These are phyloP conservation scores for Cryptomyrus ogoouensis DNA, from an alignment of 2,113 vertebrate genomes.

Conservation along the genomic window DNA sequence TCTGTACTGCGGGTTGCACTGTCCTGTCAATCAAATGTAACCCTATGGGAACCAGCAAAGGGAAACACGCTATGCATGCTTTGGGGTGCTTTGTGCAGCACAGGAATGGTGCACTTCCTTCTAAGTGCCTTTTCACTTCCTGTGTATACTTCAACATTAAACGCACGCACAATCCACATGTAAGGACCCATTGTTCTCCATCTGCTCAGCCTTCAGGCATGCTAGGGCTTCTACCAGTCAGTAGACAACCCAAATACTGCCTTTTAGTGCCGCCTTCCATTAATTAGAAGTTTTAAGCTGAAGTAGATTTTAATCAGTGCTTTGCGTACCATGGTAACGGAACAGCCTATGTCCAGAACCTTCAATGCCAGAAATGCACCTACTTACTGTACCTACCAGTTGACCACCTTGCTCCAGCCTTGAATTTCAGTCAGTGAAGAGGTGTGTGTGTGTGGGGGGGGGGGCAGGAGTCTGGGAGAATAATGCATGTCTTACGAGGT, in stretches of 20 bases:
- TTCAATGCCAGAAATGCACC: neutral
- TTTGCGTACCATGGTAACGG: neutral
- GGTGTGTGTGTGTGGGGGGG: neutral
- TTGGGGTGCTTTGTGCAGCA: neutral
- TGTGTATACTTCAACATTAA: neutral
- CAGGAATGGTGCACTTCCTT: neutral
- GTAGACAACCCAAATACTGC: neutral
- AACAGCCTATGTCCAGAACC: neutral
- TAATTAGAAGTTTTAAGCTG: neutral
- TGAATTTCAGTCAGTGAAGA: neutral
- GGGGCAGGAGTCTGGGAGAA: neutral
- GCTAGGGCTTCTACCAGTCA: neutral
- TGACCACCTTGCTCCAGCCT: neutral
- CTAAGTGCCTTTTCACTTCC: slow-evolving; percentile 1
- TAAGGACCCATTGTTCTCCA: neutral
- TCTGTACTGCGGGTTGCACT: neutral
- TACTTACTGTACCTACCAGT: neutral
- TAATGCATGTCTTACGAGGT: neutral
- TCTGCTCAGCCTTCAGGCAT: neutral
- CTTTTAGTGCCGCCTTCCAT: neutral
- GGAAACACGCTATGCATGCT: neutral
- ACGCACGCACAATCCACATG: neutral
- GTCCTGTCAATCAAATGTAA: neutral
- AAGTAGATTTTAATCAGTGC: neutral
- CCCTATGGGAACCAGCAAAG: neutral